Evolutionary conservation across 2,888 invertebrate species (phyloP).

Genomic region (Tipula unca): DNA sequence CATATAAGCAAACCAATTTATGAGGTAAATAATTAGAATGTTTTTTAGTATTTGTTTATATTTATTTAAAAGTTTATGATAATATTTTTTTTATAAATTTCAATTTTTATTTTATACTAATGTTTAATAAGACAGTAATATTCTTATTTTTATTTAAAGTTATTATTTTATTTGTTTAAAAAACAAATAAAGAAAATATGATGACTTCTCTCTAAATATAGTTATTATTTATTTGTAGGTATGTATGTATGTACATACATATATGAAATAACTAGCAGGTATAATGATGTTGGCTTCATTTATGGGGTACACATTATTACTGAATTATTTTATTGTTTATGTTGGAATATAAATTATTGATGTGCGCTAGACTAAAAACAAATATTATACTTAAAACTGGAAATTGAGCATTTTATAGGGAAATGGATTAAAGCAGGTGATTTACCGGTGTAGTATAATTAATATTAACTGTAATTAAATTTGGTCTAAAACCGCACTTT

Average conservation of each 20-base stretch:
- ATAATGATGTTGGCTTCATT: not conserved
- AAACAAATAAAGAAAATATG: not conserved
- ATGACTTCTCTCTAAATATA: not conserved
- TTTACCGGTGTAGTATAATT: not conserved
- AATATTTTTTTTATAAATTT: slow-evolving; percentile 14
- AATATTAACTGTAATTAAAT: not conserved
- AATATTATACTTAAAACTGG: not conserved
- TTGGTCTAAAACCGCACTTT: not conserved
- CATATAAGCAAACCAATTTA: not conserved
- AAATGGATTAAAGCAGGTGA: not conserved
- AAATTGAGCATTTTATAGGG: not conserved
- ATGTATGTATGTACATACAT: not conserved
- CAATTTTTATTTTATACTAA: not conserved
- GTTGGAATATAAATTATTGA: not conserved
- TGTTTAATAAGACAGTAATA: slow-evolving; percentile 8
- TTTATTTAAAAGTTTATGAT: slow-evolving; percentile 15
- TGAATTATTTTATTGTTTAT: not conserved
- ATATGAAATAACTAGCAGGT: no score
- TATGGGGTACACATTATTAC: not conserved
- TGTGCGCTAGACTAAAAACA: not conserved
- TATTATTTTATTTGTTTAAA: not conserved
- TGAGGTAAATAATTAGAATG: not conserved
- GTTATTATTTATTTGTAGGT: not conserved
- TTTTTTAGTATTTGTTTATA: slow-evolving; percentile 14
- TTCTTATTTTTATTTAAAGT: slow-evolving; percentile 8